phyloP scores from a whole-genome alignment of 1,140 invertebrate species.

The Tetramorium parvispinum region DNA sequence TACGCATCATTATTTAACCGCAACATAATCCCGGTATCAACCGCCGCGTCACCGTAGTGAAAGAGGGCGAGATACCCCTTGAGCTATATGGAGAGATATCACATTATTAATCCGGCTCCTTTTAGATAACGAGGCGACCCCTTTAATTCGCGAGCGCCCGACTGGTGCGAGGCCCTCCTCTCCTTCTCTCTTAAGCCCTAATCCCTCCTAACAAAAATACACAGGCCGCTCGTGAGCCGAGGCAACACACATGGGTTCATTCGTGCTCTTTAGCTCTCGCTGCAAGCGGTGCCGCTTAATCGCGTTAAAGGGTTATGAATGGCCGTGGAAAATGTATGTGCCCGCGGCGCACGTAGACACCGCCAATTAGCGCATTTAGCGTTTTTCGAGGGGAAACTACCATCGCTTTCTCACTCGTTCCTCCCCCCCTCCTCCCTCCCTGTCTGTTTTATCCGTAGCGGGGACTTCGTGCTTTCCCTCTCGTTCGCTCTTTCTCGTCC shows the following conservation, averaged over 20 bases:
- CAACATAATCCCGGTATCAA: conserved; percentile 55
- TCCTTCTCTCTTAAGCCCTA: conserved; percentile 44
- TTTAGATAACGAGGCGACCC: conserved; percentile 64
- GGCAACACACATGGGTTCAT: conserved; percentile 59
- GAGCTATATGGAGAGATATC: conserved; percentile 14
- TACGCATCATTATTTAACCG: conserved; percentile 62
- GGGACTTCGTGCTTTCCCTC: conserved; percentile 24
- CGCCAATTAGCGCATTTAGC: conserved; percentile 73
- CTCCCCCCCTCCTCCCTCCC: too few relatives aligned
- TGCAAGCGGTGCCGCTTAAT: conserved; percentile 67
- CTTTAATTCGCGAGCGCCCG: conserved; percentile 64
- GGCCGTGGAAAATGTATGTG: conserved; percentile 68
- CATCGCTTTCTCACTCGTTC: background rate
- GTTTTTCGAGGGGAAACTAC: conserved; percentile 66
- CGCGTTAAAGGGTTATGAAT: conserved; percentile 77
- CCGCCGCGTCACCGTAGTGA: background rate
- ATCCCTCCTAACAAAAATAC: conserved; percentile 77
- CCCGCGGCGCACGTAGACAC: conserved; percentile 63
- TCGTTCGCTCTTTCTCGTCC: conserved; percentile 13
- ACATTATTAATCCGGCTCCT: conserved; percentile 67
- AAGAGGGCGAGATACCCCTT: conserved; percentile 1
- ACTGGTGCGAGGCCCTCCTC: too few relatives aligned
- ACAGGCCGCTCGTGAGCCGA: conserved; percentile 15
- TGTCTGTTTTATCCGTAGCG: conserved; percentile 9
- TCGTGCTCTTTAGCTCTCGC: conserved; percentile 65